Evolutionary conservation across 2,797 vertebrate genomes (phyloP).

Genomic region (Pygocentrus nattereri): DNA sequence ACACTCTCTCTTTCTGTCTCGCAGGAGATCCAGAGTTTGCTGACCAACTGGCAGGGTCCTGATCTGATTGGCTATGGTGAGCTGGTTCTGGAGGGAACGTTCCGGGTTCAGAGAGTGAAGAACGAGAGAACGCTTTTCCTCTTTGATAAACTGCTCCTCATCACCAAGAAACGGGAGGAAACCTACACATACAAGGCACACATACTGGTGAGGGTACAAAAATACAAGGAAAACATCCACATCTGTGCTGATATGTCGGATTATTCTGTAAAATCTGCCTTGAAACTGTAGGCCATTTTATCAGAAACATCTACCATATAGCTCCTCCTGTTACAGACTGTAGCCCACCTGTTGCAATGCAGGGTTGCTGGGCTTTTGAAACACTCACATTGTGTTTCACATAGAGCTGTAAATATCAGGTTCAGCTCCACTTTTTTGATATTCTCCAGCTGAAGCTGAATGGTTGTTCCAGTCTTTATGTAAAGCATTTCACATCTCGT

Average conservation of each 20-base stretch:
- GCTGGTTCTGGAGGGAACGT: slow-evolving; percentile 95
- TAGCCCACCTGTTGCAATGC: too few species aligned
- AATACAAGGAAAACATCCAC: slow-evolving; percentile 27
- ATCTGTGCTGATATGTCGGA: neutral
- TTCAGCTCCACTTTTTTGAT: too few species aligned
- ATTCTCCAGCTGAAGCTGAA: too few species aligned
- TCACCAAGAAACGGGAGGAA: slow-evolving; percentile 97
- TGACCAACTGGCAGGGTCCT: slow-evolving; percentile 98
- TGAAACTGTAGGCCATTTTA: too few species aligned
- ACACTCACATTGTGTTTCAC: too few species aligned
- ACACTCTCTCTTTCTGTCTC: slow-evolving; percentile 6
- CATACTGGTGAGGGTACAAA: slow-evolving; percentile 85
- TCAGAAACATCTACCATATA: too few species aligned
- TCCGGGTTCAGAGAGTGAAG: slow-evolving; percentile 95
- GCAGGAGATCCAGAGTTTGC: slow-evolving; percentile 97
- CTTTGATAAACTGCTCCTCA: slow-evolving; percentile 94
- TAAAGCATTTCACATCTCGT: too few species aligned
- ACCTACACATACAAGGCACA: slow-evolving; percentile 95
- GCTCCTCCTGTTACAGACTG: too few species aligned
- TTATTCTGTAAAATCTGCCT: too few species aligned
- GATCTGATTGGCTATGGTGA: slow-evolving; percentile 97
- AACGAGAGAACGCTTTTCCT: slow-evolving; percentile 96
- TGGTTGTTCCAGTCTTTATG: too few species aligned
- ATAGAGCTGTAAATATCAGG: too few species aligned
- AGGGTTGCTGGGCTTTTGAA: too few species aligned